Evolutionary conservation across 2,888 invertebrate species (phyloP), one percentile per base, ranked within the genome.

Genomic region (Acleris holmiana): DNA sequence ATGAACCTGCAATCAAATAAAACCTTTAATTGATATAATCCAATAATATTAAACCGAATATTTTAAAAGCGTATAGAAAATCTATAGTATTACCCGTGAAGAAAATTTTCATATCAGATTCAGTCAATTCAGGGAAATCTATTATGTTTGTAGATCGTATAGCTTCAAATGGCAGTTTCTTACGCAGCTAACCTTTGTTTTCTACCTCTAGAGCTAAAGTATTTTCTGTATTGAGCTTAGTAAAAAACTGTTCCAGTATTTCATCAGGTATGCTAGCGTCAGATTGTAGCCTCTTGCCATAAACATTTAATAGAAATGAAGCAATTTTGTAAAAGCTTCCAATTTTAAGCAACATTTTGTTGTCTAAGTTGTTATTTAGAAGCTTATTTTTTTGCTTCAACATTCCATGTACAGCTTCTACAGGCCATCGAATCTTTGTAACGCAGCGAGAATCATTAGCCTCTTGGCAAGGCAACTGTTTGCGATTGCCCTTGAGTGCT

Each of bases 101-200:
- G 13, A 54, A 54, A 18, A 55, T 55, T 55, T 55, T 55, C 25
- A 44, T 55, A 44, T 55, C 44, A 15, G 55, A 44, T 55, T 55
- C 55, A 55, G 55, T 55, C 25, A 55, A 44, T 55, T 55, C 53
- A 40, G 19, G 56, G 18, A 56, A 47, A 47, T 56, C 18, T 23
- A 56, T 47, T 23, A 56, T 56, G 21, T 49, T 49, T 10, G 48
- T 49, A 49, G 23, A 49, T 49, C 23, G 4, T 47, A 47, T 47
- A 18, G 25, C 15, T 47, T 56, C 10, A n/a, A 56, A 56, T 15
- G 47, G 47, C 29, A 56, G 56, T 56, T 47, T 56, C 15, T 47
- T 56, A 56, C 47, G 29, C 23, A 56, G 46, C 57, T 48, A 57
- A 21, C 57, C 48, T 48, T 57, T 47, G 25, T 46, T 29, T 56